Evolutionary conservation across 2,888 invertebrate species (phyloP).

Genomic region (Salpingus planirostris): DNA sequence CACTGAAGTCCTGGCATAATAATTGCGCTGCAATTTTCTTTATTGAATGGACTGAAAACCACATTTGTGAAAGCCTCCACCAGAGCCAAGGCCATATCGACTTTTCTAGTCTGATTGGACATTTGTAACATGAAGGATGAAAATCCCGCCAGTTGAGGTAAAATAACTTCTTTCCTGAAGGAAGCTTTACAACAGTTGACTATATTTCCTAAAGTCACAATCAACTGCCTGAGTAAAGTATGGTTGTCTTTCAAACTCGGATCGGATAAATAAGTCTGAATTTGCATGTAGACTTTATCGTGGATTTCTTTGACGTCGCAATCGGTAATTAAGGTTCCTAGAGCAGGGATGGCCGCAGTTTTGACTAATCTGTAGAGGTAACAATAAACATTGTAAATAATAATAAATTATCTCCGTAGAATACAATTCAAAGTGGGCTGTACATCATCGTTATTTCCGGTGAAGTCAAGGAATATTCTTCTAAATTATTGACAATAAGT

Average conservation of each 20-base stretch:
- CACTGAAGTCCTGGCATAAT: slow-evolving; percentile 47
- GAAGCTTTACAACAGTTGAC: slow-evolving; percentile 50
- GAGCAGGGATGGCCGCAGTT: slow-evolving; percentile 53
- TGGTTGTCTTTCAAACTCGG: slow-evolving; percentile 37
- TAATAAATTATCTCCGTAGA: slow-evolving; percentile 1
- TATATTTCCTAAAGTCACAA: slow-evolving; percentile 52
- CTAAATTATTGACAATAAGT: no score
- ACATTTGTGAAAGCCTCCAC: slow-evolving; percentile 56
- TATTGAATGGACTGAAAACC: slow-evolving; percentile 45
- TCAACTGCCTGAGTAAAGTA: slow-evolving; percentile 48
- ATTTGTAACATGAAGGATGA: slow-evolving; percentile 49
- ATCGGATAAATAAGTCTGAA: slow-evolving; percentile 41
- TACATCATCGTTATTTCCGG: no score
- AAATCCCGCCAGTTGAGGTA: slow-evolving; percentile 51
- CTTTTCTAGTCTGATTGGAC: slow-evolving; percentile 46
- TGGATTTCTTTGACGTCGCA: slow-evolving; percentile 44
- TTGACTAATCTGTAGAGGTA: slow-evolving; percentile 44
- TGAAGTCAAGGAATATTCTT: no score
- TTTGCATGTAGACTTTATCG: slow-evolving; percentile 48
- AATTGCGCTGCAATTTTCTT: slow-evolving; percentile 40
- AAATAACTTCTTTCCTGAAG: slow-evolving; percentile 58
- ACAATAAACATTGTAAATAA: no score
- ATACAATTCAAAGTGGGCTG: background rate
- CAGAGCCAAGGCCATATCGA: slow-evolving; percentile 51
- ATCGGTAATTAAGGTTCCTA: slow-evolving; percentile 51